A percentile compares a stretch with the other conserved stretches of the same genome.
Evolutionary conservation across 2,888 invertebrate genomes (phyloP).

Genomic region (Archips xylosteana): DNA sequence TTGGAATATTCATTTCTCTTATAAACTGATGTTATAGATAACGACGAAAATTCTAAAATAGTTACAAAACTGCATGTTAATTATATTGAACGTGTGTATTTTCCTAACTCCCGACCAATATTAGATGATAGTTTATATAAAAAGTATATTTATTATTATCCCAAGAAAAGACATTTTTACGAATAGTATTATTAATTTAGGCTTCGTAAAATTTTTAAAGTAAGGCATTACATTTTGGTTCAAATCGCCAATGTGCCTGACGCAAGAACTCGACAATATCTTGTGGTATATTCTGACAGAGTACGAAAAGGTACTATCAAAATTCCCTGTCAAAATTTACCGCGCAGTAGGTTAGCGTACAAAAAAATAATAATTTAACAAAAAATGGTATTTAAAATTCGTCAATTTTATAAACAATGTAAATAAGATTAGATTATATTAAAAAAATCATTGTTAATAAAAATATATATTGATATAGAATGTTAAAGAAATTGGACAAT

Average conservation of each 20-base stretch:
- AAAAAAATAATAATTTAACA: slow-evolving; percentile 67
- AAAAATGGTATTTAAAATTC: slow-evolving; percentile 67
- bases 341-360: slow-evolving; percentile 57
- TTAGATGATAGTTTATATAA: slow-evolving; percentile 76
- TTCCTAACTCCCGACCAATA: slow-evolving; percentile 82
- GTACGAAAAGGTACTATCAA: slow-evolving; percentile 51
- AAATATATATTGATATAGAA: slow-evolving; percentile 73
- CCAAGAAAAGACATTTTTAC: slow-evolving; percentile 84
- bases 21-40: slow-evolving; percentile 18
- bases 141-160: slow-evolving; percentile 81
- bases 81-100: slow-evolving; percentile 71
- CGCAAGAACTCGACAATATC: slow-evolving; percentile 76
- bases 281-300: slow-evolving; percentile 61
- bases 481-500: slow-evolving; percentile 66
- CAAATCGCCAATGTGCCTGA: slow-evolving; percentile 82
- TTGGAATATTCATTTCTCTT: slow-evolving; percentile 24
- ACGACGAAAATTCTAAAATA: slow-evolving; percentile 46
- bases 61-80: slow-evolving; percentile 56
- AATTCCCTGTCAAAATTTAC: slow-evolving; percentile 66
- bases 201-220: slow-evolving; percentile 70
- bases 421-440: slow-evolving; percentile 77
- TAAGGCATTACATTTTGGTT: slow-evolving; percentile 81
- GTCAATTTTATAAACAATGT: slow-evolving; percentile 82
- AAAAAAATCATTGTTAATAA: slow-evolving; percentile 71
- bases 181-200: slow-evolving; percentile 85